A percentile compares a stretch with the other conserved stretches of the same genome.
Conservation (phyloP, 1,140 invertebrate species). For the Dufourea novaeangliae region DNA sequence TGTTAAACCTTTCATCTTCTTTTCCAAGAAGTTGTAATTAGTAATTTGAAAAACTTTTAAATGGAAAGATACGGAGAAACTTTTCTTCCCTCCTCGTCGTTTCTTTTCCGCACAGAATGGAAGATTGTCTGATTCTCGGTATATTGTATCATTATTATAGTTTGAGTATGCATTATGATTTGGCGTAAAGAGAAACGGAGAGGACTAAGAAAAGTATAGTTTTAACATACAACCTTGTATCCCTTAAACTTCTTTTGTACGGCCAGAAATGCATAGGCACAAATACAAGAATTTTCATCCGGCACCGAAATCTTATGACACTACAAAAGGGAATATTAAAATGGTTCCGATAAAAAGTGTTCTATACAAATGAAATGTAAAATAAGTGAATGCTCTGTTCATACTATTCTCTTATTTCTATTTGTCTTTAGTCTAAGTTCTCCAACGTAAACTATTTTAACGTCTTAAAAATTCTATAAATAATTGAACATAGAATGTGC, state of each 20-base stretch:
- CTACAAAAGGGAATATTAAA: constrained; percentile 2
- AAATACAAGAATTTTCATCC: constrained; percentile 25
- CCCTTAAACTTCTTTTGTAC: constrained; percentile 9
- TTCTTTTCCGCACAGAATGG: not conserved
- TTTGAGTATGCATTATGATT: not conserved
- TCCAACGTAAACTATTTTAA: constrained; percentile 26
- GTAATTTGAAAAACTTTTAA: constrained; percentile 8
- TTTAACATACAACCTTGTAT: not conserved
- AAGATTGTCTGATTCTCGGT: constrained; percentile 22
- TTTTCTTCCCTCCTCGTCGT: not conserved
- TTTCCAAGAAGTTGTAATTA: not conserved
- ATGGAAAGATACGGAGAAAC: not conserved
- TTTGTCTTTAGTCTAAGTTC: not conserved
- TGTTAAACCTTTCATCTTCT: constrained; percentile 12
- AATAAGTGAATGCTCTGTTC: not conserved
- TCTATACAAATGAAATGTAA: constrained; percentile 9
- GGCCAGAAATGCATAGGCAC: constrained; percentile 25
- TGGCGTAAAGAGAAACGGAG: not conserved
- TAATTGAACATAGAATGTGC: constrained; percentile 33
- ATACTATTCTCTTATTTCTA: constrained; percentile 11
- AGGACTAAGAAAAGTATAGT: constrained; percentile 1
- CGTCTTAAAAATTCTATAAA: constrained; percentile 26
- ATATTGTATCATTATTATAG: constrained; percentile 8
- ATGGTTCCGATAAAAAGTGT: not conserved
- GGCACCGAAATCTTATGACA: constrained; percentile 7